A percentile compares a stretch with the other conserved stretches of the same genome.
These are phyloP conservation scores for Eidolon helvum DNA, from an alignment of 2,113 vertebrate genomes.

Conservation along the genomic window DNA sequence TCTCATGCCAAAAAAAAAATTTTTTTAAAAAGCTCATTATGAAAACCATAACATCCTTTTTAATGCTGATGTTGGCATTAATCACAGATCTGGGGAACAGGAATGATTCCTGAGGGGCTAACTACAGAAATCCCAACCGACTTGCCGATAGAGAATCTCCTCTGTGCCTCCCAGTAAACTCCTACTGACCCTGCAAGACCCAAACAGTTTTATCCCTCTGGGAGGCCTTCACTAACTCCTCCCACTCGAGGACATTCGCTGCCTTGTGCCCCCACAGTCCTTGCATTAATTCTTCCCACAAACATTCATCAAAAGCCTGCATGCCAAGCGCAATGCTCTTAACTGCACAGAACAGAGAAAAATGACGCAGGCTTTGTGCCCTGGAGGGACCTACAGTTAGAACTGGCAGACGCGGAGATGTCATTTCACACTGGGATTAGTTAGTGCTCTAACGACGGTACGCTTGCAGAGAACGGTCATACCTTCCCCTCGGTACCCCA, in stretches of 20 bases:
- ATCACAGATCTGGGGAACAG: not conserved
- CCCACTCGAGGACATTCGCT: not conserved
- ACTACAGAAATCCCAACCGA: not conserved
- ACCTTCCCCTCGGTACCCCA: rapidly evolving
- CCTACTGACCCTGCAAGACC: not conserved
- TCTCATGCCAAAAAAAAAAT: not conserved
- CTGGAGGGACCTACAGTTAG: rapidly evolving
- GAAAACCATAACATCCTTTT: not conserved
- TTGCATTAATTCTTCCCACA: not conserved
- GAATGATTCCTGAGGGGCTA: not conserved
- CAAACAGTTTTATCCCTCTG: not conserved
- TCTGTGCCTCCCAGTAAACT: not conserved
- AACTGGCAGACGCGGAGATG: rapidly evolving
- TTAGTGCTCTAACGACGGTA: rapidly evolving
- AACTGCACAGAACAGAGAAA: rapidly evolving
- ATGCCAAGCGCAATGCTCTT: rapidly evolving
- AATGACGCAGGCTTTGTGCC: rapidly evolving
- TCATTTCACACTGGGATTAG: rapidly evolving
- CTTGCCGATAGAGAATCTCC: not conserved
- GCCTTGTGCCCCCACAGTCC: rapidly evolving
- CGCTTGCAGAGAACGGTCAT: not conserved
- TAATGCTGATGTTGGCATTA: not conserved
- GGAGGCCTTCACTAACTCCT: not conserved
- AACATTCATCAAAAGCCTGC: not conserved
- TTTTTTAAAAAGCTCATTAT: not conserved